A percentile compares a stretch with the other conserved stretches of the same genome.
These are phyloP conservation scores for Tenualosa thibaudeaui DNA, from an alignment of 2,797 vertebrate genomes.

Conservation along the genomic window DNA sequence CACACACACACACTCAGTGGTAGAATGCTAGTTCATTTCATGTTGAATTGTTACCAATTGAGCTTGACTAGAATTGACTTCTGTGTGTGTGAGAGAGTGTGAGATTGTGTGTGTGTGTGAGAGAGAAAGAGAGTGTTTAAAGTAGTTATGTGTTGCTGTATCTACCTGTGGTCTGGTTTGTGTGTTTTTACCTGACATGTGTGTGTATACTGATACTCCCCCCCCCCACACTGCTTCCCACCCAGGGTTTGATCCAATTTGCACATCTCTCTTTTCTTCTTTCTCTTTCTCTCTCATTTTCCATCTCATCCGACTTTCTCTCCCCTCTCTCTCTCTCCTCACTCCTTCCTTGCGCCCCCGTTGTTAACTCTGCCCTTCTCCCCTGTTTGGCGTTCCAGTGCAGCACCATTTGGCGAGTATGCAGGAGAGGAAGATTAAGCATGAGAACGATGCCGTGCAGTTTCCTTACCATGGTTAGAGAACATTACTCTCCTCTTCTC, in stretches of 20 bases:
- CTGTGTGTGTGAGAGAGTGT: not conserved
- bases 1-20: not conserved
- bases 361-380: slow-evolving; percentile 77
- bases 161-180: slow-evolving; percentile 14
- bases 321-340: slow-evolving; percentile 38
- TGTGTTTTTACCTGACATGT: slow-evolving; percentile 15
- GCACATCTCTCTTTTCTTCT: slow-evolving; percentile 16
- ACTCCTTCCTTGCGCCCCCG: slow-evolving; percentile 44
- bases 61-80: not conserved
- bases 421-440: slow-evolving; percentile 82
- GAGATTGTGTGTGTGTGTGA: not conserved
- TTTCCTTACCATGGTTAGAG: slow-evolving; percentile 81
- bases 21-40: not conserved
- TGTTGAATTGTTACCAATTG: not conserved
- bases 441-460: slow-evolving; percentile 79
- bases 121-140: slow-evolving; percentile 14
- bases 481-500: slow-evolving; percentile 71
- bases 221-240: not conserved
- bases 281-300: slow-evolving; percentile 28
- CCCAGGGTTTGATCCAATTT: slow-evolving; percentile 6
- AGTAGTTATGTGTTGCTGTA: slow-evolving; percentile 23
- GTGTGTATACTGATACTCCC: slow-evolving; percentile 1
- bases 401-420: slow-evolving; percentile 81
- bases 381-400: slow-evolving; percentile 81
- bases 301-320: slow-evolving; percentile 26